Percentiles rank a stretch among this genome's conserved stretches.
These are phyloP conservation scores for Ceratothoa steindachneri DNA, from an alignment of 2,888 invertebrate species.

Conservation along the genomic window DNA sequence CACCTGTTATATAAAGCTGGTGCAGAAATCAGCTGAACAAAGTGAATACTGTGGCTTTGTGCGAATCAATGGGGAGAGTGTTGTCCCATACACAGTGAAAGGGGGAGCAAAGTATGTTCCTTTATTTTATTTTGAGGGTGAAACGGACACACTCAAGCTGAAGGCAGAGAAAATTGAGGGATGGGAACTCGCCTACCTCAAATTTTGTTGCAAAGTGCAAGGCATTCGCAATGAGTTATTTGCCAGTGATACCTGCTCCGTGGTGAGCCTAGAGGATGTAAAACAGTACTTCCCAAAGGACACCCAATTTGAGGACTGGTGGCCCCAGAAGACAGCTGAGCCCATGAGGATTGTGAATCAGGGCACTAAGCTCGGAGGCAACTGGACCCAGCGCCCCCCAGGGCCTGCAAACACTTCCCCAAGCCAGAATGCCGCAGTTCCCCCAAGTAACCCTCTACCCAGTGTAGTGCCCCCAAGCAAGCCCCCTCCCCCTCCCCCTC, in stretches of 20 bases:
- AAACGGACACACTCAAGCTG: constrained; percentile 79
- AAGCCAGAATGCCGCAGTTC: neutral
- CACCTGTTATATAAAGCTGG: constrained; percentile 78
- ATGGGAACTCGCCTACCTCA: constrained; percentile 87
- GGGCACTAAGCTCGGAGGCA: constrained; percentile 32
- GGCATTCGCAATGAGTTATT: constrained; percentile 86
- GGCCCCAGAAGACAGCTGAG: constrained; percentile 61
- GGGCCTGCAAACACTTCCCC: neutral
- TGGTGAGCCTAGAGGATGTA: constrained; percentile 83
- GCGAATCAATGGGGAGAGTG: constrained; percentile 59
- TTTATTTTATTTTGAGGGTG: constrained; percentile 79
- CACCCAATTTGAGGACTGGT: constrained; percentile 85
- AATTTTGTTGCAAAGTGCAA: constrained; percentile 91
- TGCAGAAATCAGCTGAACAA: constrained; percentile 56
- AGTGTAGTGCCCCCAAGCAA: neutral
- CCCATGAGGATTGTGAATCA: constrained; percentile 44
- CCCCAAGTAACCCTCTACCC: neutral
- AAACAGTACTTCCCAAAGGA: constrained; percentile 85
- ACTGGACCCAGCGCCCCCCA: constrained; percentile 44
- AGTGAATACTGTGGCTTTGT: constrained; percentile 82
- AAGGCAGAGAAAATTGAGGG: constrained; percentile 81
- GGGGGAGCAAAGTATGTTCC: constrained; percentile 78
- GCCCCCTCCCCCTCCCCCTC: constrained; percentile 11
- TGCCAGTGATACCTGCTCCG: constrained; percentile 83
- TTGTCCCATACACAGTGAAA: constrained; percentile 52